Conservation (phyloP, 2,797 vertebrate species). For the Salarias fasciatus region DNA sequence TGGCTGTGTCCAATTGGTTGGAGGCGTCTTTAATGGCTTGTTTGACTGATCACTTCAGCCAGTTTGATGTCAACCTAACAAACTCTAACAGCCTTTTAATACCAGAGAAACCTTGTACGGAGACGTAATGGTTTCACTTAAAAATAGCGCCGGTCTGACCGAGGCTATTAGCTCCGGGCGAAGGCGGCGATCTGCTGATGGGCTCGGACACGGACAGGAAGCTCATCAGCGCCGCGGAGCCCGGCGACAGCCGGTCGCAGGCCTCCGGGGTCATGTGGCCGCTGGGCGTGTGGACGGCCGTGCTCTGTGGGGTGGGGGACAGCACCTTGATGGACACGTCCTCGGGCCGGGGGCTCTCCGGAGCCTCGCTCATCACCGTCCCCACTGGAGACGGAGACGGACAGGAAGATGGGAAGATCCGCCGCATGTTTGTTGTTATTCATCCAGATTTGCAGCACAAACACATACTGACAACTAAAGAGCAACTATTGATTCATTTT, state of each 20-base stretch:
- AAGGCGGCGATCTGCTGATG: conserved; percentile 22
- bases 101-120: conserved; percentile 17
- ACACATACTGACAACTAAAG: too few relatives aligned
- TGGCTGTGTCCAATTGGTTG: conserved; percentile 41
- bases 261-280: conserved; percentile 52
- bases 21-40: conserved; percentile 46
- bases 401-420: conserved; percentile 12
- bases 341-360: conserved; percentile 29
- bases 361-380: conserved; percentile 69
- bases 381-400: conserved; percentile 81
- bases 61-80: conserved; percentile 39
- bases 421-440: too few relatives aligned
- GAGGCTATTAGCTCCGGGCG: conserved; percentile 7
- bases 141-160: conserved; percentile 4
- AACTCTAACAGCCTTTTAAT: conserved; percentile 41
- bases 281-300: conserved; percentile 63
- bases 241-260: conserved; percentile 41
- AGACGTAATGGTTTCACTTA: conserved; percentile 28
- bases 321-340: conserved; percentile 56
- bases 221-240: conserved; percentile 15
- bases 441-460: too few relatives aligned
- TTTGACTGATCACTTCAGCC: conserved; percentile 53
- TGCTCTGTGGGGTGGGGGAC: conserved; percentile 66
- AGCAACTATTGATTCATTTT: too few relatives aligned
- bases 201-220: conserved; percentile 28